Percentiles rank a stretch among this genome's conserved stretches.
Conservation (phyloP, 2,888 invertebrate genomes). For the Cataglyphis altisquamis region DNA sequence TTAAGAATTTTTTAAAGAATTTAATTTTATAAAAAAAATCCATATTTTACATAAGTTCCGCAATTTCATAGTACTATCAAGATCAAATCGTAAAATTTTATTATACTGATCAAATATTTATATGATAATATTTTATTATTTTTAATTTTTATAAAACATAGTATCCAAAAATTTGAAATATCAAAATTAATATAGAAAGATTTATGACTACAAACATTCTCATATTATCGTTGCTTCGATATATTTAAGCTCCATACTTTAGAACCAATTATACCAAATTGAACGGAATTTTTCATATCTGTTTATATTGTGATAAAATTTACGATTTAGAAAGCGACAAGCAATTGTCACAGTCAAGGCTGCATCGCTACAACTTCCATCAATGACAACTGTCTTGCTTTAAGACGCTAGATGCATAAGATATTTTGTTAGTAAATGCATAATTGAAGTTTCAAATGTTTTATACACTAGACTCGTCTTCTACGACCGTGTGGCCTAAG, state of each 20-base stretch:
- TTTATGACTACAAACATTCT: not conserved
- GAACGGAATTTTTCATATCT: not conserved
- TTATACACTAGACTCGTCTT: conserved; percentile 22
- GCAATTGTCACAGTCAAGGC: not conserved
- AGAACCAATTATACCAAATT: not conserved
- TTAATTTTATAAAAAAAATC: not conserved
- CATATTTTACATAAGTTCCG: not conserved
- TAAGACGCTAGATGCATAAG: conserved; percentile 16
- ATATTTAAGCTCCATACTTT: not conserved
- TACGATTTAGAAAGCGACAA: conserved; percentile 12
- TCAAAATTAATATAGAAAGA: not conserved
- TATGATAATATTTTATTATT: not conserved
- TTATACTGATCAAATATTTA: not conserved
- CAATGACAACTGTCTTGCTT: conserved; percentile 19
- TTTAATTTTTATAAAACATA: not conserved
- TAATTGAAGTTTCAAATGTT: conserved; percentile 23
- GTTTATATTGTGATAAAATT: not conserved
- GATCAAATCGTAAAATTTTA: not conserved
- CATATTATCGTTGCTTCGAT: not conserved
- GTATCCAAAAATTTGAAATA: not conserved
- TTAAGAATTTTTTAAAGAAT: not conserved
- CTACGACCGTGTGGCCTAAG: conserved; percentile 31
- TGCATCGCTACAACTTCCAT: conserved; percentile 5
- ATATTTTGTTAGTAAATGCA: conserved; percentile 16
- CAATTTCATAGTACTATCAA: not conserved